Evolutionary conservation across 2,113 vertebrate genomes (phyloP).

Genomic region (Quiscalus mexicanus): DNA sequence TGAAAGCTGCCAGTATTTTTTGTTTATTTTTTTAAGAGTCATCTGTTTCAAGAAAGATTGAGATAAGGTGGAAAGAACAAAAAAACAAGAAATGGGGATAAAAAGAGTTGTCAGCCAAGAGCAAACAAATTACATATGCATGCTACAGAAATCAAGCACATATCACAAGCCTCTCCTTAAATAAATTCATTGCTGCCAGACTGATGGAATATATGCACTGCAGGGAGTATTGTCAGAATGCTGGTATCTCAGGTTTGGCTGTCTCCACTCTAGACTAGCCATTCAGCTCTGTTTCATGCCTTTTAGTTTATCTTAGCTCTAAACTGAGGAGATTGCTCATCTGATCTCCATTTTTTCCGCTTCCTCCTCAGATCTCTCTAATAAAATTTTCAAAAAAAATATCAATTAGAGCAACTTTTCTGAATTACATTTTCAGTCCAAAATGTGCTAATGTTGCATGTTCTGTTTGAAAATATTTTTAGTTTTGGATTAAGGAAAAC

Average conservation of each 20-base stretch:
- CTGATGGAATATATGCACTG: neutral
- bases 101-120: neutral
- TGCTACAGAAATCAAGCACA: neutral
- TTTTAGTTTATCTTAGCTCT: neutral
- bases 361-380: neutral
- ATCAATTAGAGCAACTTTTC: neutral
- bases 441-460: neutral
- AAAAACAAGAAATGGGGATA: neutral
- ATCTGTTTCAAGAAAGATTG: slow-evolving; percentile 51
- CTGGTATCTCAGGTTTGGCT: neutral
- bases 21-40: slow-evolving; percentile 57
- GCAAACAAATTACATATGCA: slow-evolving; percentile 51
- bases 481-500: neutral
- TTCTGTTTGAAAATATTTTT: neutral
- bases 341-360: neutral
- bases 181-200: neutral
- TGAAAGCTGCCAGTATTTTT: slow-evolving; percentile 51
- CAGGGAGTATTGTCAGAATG: neutral
- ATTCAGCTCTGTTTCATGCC: neutral
- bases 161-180: neutral
- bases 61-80: neutral
- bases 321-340: neutral
- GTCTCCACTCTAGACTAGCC: neutral
- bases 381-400: neutral
- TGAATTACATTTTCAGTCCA: neutral